Evolutionary conservation across 2,113 vertebrate species (phyloP), one percentile per base, ranked within the genome.

Genomic region (Sylvia atricapilla): DNA sequence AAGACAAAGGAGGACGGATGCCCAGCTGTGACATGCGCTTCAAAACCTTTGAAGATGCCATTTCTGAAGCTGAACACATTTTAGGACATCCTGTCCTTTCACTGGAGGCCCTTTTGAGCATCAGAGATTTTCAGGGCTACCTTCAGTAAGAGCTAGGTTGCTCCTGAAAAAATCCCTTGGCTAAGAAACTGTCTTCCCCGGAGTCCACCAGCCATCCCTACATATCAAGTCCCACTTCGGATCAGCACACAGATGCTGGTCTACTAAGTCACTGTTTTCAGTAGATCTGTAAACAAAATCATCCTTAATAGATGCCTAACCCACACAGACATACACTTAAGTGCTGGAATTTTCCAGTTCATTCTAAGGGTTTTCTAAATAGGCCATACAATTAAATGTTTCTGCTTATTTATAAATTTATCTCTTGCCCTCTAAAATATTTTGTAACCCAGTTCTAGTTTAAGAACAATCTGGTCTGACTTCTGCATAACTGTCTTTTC

Each of bases 51-150:
- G 50, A 96, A 96, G 93, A 97, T 46, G 96, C 98, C 93, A 79
- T 98, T 84, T 96, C 96, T 67, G 96, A 94, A 84, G 94, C 97
- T 15, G 97, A 97, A 95, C 96, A 96, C 31, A 79, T 94, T 83
- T 94, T 99, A 85, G 95, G 87, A 78, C 90, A 53, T 90, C 97
- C 64, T 81, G 77, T 97, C 94, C 82, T 95, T 69, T 77, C 94
- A 93, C 27, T 97, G 62, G 21, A 30, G 86, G 70, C 97, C 43
- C 83, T 98, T 63, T 86, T 97, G 55, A 93, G 95, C 69, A 75
- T 98, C 92, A 98, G 98, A 92, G 95, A 98, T 79, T 96, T 98
- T 47, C 97, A 93, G 68, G 52, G 59, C 30, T 97, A 79, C 16
- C 55, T 98, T 69, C 62, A 95, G 98, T 99, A 97, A 97, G 88